phyloP scores from a whole-genome alignment of 2,113 vertebrate species.

The Corythaixoides concolor region DNA sequence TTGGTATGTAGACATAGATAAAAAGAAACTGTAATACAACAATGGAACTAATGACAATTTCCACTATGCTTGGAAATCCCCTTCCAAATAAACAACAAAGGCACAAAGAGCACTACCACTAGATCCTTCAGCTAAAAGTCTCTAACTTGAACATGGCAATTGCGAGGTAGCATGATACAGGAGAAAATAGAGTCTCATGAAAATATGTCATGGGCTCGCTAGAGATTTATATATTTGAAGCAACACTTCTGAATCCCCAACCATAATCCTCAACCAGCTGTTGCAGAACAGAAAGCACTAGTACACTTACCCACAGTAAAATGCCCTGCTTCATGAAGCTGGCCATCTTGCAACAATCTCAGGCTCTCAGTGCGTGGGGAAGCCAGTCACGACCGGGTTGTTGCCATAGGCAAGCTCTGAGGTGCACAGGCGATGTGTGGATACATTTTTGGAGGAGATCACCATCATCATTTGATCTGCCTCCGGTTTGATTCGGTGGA shows the following conservation, averaged over 20 bases:
- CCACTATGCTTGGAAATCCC: neutral
- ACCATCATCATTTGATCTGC: neutral
- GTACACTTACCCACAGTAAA: neutral
- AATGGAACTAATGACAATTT: neutral
- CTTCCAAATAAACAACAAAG: neutral
- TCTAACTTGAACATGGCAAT: neutral
- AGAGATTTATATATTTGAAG: neutral
- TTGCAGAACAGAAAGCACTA: neutral
- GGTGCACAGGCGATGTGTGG: neutral
- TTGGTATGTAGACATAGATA: neutral
- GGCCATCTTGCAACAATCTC: neutral
- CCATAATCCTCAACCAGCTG: neutral
- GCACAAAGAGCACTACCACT: neutral
- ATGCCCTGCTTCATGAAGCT: neutral
- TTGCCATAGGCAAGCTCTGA: neutral
- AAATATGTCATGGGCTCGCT: neutral
- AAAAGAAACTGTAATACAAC: neutral
- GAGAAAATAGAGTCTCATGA: neutral
- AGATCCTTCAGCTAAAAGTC: neutral
- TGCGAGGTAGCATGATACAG: neutral
- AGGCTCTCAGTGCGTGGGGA: neutral
- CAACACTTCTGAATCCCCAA: neutral
- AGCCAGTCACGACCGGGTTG: neutral
- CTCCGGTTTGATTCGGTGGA: neutral
- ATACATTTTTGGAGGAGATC: neutral